Base-by-base conservation (phyloP, 1,140 invertebrate species). In the Aphidius ervi region DNA sequence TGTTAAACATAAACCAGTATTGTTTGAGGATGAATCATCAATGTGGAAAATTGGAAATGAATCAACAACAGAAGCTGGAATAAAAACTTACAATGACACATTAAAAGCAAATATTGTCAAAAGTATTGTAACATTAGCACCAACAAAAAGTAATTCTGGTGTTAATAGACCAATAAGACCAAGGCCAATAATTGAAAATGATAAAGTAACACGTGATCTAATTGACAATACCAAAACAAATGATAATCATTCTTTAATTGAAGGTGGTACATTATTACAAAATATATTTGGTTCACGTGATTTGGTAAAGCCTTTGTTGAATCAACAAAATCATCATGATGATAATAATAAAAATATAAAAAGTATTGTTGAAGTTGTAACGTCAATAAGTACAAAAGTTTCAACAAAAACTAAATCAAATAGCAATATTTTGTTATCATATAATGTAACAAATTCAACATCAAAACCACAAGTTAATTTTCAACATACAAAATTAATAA, bases 311-410 rank as follows among this genome's bases (percentile, higher is more conserved):
- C 9, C 37, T 1, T 45, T n/a, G 4, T 40, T 48, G 39, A 59
- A 54, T 9, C 9, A n/a, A 39, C 16, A 9, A 6, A 49, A 57
- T 40, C 5, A 43, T 8, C 20, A 47, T 5, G 47, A 62, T 0
- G 58, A 57, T 7, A 55, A 69, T 9, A 49, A 46, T 20, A 52
- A 48, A 45, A 9, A 40, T 5, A 52, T 63, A 42, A 69, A 76
- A 49, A 74, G 78, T 45, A 77, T 79, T 9, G 73, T 79, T 0
- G 76, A 79, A 56, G 76, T 81, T 0, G 77, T 80, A 0, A 81
- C 77, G 0, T 79, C 77, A 0, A 75, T 79, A 6, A 79, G 76
- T 45, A 81, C 77, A 0, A 76, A 71, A 58, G 71, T 81, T 5
- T 79, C 75, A 0, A 75, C 76, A 0, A 77, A 64, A 8, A 56